Evolutionary conservation across 2,113 vertebrate genomes (phyloP).

Genomic region (Gnathonemus longibarbis): DNA sequence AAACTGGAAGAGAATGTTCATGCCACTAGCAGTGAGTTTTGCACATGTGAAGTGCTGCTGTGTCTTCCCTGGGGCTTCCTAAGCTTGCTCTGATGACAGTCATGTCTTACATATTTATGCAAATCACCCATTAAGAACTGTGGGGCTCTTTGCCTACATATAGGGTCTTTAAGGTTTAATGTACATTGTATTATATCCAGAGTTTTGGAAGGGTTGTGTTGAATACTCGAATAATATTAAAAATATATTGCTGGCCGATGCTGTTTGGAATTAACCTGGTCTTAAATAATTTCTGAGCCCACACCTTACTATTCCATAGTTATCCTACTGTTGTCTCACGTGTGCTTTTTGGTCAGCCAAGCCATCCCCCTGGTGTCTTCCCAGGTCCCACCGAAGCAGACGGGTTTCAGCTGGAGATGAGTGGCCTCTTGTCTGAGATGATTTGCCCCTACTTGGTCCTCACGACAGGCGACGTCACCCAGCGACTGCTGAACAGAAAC

Average conservation of each 20-base stretch:
- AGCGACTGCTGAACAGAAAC: conserved; percentile 78
- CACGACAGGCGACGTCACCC: conserved; percentile 80
- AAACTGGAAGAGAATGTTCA: conserved; percentile 92
- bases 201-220: neutral
- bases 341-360: neutral
- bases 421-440: conserved; percentile 85
- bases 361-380: neutral
- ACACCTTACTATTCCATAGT: neutral
- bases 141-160: neutral
- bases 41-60: neutral
- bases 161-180: neutral
- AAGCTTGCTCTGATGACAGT: neutral
- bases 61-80: neutral
- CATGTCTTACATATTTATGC: neutral
- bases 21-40: conserved; percentile 85
- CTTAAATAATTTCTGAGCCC: neutral
- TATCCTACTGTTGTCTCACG: neutral
- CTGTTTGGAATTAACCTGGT: neutral
- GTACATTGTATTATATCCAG: neutral
- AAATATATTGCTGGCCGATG: neutral
- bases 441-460: conserved; percentile 80
- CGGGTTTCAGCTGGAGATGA: conserved; percentile 92
- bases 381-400: conserved; percentile 87
- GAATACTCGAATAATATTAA: neutral
- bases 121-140: neutral